A percentile compares a stretch with the other conserved stretches of the same genome.
Evolutionary conservation across 2,113 vertebrate genomes (phyloP).

Genomic region (Halichoerus grypus): DNA sequence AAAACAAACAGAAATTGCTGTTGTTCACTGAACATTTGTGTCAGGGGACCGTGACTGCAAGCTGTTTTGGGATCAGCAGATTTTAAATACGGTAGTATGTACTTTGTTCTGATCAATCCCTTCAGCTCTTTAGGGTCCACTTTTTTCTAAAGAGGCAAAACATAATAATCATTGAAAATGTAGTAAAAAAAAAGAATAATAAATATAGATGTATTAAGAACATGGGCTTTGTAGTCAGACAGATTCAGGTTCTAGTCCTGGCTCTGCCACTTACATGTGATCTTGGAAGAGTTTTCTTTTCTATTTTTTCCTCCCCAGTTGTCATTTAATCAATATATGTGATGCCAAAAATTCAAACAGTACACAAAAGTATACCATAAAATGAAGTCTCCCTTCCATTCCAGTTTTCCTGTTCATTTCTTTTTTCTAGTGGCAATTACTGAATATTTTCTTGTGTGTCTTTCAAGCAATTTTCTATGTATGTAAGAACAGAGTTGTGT

Average conservation of each 20-base stretch:
- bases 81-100: not conserved
- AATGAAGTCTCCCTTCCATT: not conserved
- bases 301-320: not conserved
- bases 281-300: not conserved
- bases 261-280: not conserved
- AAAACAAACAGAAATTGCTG: conserved; percentile 56
- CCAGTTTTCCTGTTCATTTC: not conserved
- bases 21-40: not conserved
- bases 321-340: not conserved
- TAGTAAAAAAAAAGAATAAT: not conserved
- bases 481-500: not conserved
- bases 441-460: not conserved
- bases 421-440: not conserved
- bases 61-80: not conserved
- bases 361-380: not conserved
- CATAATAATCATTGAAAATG: not conserved
- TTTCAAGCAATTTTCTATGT: not conserved
- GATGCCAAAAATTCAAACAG: not conserved
- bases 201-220: conserved; percentile 12
- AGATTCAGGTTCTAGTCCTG: not conserved
- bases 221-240: not conserved
- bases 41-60: not conserved
- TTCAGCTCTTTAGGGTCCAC: not conserved
- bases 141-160: conserved; percentile 31
- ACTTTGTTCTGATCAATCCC: not conserved